A percentile compares a stretch with the other conserved stretches of the same genome.
Conservation (phyloP, 2,113 vertebrate genomes). For the Spilogale gracilis region DNA sequence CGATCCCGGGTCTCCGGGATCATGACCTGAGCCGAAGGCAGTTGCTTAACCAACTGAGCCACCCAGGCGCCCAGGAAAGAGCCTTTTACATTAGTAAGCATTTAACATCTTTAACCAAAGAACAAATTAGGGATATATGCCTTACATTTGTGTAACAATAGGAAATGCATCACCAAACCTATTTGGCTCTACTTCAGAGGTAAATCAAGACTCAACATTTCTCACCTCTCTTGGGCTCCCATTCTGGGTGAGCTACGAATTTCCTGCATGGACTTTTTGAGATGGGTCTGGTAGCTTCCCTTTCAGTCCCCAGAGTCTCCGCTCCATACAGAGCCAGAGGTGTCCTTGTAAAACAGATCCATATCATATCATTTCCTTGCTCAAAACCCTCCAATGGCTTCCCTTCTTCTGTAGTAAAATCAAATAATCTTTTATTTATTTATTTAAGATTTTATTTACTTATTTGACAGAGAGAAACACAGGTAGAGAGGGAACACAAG, state of each 20-base stretch:
- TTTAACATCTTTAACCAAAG: background rate
- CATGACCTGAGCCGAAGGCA: too few species aligned
- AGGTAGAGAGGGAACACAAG: too few species aligned
- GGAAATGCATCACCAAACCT: background rate
- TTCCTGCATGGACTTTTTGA: background rate
- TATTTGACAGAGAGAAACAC: too few species aligned
- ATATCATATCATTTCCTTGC: background rate
- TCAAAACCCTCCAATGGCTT: background rate
- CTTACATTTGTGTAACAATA: background rate
- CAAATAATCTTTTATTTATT: too few species aligned
- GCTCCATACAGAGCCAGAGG: background rate
- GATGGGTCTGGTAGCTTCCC: background rate
- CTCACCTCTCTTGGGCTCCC: background rate
- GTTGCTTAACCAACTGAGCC: too few species aligned
- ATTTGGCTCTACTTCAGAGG: background rate
- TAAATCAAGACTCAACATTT: background rate
- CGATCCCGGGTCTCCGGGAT: too few species aligned
- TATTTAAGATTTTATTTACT: too few species aligned
- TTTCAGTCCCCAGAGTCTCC: background rate
- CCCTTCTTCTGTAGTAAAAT: background rate
- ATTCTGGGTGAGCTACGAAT: too few species aligned
- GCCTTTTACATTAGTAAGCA: background rate
- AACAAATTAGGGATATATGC: background rate
- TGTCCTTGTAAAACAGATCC: background rate
- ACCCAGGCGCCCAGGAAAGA: too few species aligned